phyloP scores from a whole-genome alignment of 2,797 vertebrate species.

The Enteromius paludinosus region DNA sequence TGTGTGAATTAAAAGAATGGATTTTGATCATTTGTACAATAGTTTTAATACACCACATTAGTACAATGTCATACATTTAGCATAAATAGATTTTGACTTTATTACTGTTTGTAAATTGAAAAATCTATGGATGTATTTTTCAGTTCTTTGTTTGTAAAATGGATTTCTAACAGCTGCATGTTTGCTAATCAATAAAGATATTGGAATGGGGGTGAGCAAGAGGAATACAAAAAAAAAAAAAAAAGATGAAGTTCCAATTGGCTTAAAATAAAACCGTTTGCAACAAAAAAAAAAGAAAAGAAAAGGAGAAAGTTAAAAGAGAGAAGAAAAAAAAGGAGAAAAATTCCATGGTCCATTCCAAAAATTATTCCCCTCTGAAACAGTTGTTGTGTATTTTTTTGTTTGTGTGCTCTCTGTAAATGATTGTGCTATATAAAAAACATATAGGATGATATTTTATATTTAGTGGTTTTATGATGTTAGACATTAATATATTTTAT shows the following conservation, averaged over 20 bases:
- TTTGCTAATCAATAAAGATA: constrained; percentile 99
- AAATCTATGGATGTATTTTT: constrained; percentile 99
- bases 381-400: constrained; percentile 75
- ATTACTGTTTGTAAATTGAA: constrained; percentile 99
- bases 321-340: constrained; percentile 57
- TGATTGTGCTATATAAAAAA: background rate
- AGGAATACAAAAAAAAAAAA: constrained; percentile 61
- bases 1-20: constrained; percentile 43
- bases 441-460: background rate
- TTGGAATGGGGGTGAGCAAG: constrained; percentile 87
- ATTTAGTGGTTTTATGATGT: background rate
- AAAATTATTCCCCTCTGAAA: constrained; percentile 78
- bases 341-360: constrained; percentile 86
- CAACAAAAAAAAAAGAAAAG: constrained; percentile 47
- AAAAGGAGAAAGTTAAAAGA: constrained; percentile 54
- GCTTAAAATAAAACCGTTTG: constrained; percentile 20
- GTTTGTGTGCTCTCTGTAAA: background rate
- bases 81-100: constrained; percentile 88
- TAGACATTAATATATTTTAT: too few species aligned
- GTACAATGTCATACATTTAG: constrained; percentile 89
- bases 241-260: constrained; percentile 66
- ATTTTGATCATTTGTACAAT: constrained; percentile 67
- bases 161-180: constrained; percentile 98
- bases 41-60: constrained; percentile 68
- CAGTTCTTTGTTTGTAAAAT: constrained; percentile 92